Base-by-base conservation (phyloP, 2,888 invertebrate species). In the Carcina quercana region DNA sequence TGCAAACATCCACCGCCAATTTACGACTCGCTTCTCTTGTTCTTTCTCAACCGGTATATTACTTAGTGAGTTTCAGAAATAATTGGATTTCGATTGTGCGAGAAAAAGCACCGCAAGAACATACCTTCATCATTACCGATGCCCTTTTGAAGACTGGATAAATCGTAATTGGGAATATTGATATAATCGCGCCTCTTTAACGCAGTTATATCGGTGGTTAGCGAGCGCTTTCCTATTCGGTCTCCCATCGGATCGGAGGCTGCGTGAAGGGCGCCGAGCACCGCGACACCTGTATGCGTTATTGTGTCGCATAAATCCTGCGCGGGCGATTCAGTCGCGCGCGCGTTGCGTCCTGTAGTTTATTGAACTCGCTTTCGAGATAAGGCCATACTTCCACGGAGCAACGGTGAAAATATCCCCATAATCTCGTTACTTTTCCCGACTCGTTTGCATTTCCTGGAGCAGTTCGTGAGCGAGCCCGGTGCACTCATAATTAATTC, bases 1-100 rank as follows among this genome's bases (percentile, higher is more conserved):
- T 72, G 73, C 75, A 72, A 82, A 76, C 73, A 73, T 71, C 71
- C 70, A 61, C 60, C 50, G 56, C 59, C 65, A 72, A 80, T 79
- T 79, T 79, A 80, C 66, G 70, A 61, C 50, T 53, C 53, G 67
- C 60, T 65, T 56, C 63, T 63, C 67, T 63, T 68, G 66, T 65
- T 67, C 68, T 68, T 62, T 62, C 61, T 59, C 60, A 66, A 66
- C 69, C 63, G 68, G 71, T 74, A 73, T 74, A 70, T 70, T 68
- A 70, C 70, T n/a, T n/a, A n/a, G n/a, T 72, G 74, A 73, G 75
- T 78, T 72, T 72, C 71, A 70, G 68, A 74, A 75, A 74, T 83
- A 83, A 82, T 83, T 80, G 79, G 75, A 74, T 79, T 76, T 78
- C 75, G 71, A 82, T 80, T 78, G 74, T 70, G 68, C 67, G 67